Evolutionary conservation across 1,140 invertebrate species (phyloP).

Genomic region (Meteorus sp.): DNA sequence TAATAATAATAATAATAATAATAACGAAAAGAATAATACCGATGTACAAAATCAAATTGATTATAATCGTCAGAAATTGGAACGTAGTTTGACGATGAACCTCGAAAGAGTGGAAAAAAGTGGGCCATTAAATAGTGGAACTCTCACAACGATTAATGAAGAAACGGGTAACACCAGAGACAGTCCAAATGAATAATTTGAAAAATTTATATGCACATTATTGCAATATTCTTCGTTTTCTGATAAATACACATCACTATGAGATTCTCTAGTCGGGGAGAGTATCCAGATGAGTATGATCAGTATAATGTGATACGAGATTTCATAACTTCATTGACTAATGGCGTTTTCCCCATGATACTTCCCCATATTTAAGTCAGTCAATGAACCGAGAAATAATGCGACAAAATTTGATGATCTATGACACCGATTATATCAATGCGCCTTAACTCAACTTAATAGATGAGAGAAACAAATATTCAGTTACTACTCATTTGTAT

Average conservation of each 20-base stretch:
- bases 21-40: conserved; percentile 31
- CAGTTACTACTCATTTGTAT: not conserved
- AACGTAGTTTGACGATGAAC: conserved; percentile 32
- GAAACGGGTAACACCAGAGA: conserved; percentile 33
- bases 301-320: not conserved
- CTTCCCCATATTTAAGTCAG: not conserved
- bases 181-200: conserved; percentile 32
- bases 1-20: too few species aligned
- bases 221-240: not conserved
- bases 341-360: not conserved
- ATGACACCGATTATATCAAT: not conserved
- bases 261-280: conserved; percentile 30
- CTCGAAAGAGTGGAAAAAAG: conserved; percentile 23
- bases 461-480: not conserved
- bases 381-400: too few species aligned
- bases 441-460: not conserved
- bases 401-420: not conserved
- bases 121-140: conserved; percentile 25
- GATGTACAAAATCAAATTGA: conserved; percentile 38
- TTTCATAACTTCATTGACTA: not conserved
- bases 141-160: conserved; percentile 41
- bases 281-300: conserved; percentile 15
- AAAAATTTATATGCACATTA: not conserved
- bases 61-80: conserved; percentile 36
- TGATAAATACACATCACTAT: too few species aligned